Percentiles rank a stretch among this genome's conserved stretches.
These are phyloP conservation scores for Euphydryas editha DNA, from an alignment of 2,888 invertebrate species.

Conservation along the genomic window DNA sequence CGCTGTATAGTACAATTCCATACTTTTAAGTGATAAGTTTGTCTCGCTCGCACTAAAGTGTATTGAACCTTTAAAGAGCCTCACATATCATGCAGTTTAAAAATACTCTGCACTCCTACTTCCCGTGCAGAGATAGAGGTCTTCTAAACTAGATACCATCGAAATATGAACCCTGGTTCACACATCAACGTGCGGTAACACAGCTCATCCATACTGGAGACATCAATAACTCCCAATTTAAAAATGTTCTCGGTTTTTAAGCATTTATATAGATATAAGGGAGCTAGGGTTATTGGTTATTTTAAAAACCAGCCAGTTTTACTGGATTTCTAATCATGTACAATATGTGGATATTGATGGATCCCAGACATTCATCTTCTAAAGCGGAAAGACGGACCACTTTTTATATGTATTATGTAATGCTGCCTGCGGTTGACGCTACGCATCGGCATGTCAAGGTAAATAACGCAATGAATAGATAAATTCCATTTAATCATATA, in stretches of 20 bases:
- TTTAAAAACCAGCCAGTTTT: constrained; percentile 33
- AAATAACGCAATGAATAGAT: constrained; percentile 7
- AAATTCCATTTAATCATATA: not conserved
- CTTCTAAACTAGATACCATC: constrained; percentile 1
- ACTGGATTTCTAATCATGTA: constrained; percentile 44
- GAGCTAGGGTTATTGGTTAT: constrained; percentile 1
- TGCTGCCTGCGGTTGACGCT: constrained; percentile 30
- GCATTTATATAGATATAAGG: not conserved
- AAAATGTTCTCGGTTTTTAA: not conserved
- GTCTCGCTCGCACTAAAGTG: constrained; percentile 68
- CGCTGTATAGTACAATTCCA: constrained; percentile 47
- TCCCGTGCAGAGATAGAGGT: constrained; percentile 7
- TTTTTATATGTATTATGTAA: constrained; percentile 25
- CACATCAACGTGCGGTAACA: not conserved
- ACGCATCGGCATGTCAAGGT: constrained; percentile 19
- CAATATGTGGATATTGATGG: constrained; percentile 41
- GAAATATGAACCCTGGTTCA: not conserved
- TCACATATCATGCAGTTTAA: constrained; percentile 42
- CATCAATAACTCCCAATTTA: not conserved
- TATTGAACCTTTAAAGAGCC: constrained; percentile 69
- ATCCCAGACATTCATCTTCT: constrained; percentile 14
- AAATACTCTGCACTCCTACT: constrained; percentile 25
- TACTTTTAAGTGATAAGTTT: constrained; percentile 72
- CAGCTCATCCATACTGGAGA: not conserved
- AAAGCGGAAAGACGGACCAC: constrained; percentile 31